These are phyloP conservation scores for Meloidogyne floridensis DNA, from an alignment of 1,140 invertebrate genomes.

Conservation along the genomic window DNA sequence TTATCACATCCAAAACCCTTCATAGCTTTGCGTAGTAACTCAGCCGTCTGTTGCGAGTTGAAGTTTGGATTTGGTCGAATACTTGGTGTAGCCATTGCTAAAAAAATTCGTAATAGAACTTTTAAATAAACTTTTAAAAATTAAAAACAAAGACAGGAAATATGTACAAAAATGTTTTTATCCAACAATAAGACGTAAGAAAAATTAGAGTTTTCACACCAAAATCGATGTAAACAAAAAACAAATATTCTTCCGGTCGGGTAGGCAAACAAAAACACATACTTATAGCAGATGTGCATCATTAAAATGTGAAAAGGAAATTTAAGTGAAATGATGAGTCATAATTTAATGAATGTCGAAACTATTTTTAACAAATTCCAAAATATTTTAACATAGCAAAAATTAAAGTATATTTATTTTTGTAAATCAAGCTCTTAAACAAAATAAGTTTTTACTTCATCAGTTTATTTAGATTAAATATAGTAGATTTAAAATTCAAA, in stretches of 20 bases:
- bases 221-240: background rate
- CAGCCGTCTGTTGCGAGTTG: conserved; percentile 84
- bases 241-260: background rate
- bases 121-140: no score
- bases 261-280: background rate
- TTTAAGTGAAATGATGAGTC: background rate
- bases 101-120: background rate
- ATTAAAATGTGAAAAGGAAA: background rate
- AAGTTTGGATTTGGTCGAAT: conserved; percentile 81
- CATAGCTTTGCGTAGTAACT: conserved; percentile 85
- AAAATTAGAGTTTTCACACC: background rate
- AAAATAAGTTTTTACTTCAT: no score
- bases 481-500: no score
- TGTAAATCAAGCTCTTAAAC: no score
- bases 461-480: no score
- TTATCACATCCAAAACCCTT: conserved; percentile 75
- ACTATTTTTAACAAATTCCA: no score
- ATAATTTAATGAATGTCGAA: background rate
- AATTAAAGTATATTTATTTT: no score
- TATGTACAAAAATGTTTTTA: no score
- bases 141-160: no score
- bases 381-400: no score
- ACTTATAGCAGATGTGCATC: background rate
- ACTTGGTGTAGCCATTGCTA: conserved; percentile 47
- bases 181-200: no score